Base-by-base conservation (phyloP, 2,113 vertebrate species). In the Corydoras sp. region DNA sequence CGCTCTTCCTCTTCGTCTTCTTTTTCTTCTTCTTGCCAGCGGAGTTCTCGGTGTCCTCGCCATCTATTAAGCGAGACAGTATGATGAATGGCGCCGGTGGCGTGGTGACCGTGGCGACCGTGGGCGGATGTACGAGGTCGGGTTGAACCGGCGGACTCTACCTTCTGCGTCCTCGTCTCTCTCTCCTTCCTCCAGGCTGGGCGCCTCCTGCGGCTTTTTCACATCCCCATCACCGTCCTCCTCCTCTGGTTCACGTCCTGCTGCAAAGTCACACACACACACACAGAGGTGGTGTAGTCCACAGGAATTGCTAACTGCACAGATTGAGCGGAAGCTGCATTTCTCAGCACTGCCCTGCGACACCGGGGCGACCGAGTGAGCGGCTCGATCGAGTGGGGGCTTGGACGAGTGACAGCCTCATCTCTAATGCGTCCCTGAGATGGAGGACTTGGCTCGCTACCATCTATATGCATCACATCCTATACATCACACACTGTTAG, bases 181-280 rank as follows among this genome's bases (percentile, higher is more conserved):
- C 66, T 95, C 93, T 72, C 91, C 96, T 81, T 95, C 93, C 66
- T 96, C 93, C 80, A 95, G 83, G 8, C 84, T 85, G 82, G 94
- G 94, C 79, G 87, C 93, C 86, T 98, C 93, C 87, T 95, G 79
- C 53, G 92, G 92, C 85, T 90, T 92, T 68, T 85, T 87, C 86
- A 92, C 82, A 67, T 95, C 92, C 65, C 58, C 54, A 69, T 80
- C 31, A 68, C 80, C 30, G 85, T 90, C 92, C 72, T 94, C 93
- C 77, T 88, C 83, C 80, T 90, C 92, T 75, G 91, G 89, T 77
- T 91, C 90, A 77, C 83, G 89, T 90, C 89, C 87, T 81, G 82
- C 80, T 81, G 81, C 77, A 69, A 71, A 62, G 58, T 77, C 77
- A 83, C 68, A 77, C 64, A 67, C 63, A 59, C 69, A 24, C 18